These are phyloP conservation scores for Perizoma affinitatum DNA, from an alignment of 2,888 invertebrate species.

Conservation along the genomic window DNA sequence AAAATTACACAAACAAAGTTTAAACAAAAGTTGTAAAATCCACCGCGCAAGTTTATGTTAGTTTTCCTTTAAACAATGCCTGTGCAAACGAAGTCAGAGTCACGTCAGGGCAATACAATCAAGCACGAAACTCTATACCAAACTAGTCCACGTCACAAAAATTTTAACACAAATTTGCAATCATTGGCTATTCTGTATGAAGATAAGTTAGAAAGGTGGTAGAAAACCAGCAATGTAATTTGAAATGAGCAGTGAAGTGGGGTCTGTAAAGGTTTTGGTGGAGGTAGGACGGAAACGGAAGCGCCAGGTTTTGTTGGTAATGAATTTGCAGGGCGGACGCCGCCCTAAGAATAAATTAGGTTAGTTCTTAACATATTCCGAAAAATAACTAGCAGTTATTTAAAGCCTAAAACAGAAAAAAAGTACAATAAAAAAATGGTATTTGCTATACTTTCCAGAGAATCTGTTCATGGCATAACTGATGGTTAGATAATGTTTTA, in stretches of 20 bases:
- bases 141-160: slow-evolving; percentile 10
- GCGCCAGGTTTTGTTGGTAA: slow-evolving; percentile 76
- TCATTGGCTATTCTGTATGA: slow-evolving; percentile 6
- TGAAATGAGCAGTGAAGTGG: slow-evolving; percentile 17
- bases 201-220: neutral
- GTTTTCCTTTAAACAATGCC: slow-evolving; percentile 71
- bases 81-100: slow-evolving; percentile 71
- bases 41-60: slow-evolving; percentile 74
- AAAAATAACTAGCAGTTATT: neutral
- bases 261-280: slow-evolving; percentile 47
- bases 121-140: slow-evolving; percentile 46
- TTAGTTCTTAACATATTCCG: slow-evolving; percentile 15
- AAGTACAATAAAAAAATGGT: no score
- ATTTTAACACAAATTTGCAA: slow-evolving; percentile 6
- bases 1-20: slow-evolving; percentile 20
- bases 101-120: slow-evolving; percentile 72
- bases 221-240: slow-evolving; percentile 46
- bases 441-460: no score
- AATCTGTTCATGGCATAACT: no score
- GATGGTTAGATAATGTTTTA: no score
- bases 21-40: slow-evolving; percentile 41
- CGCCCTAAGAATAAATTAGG: slow-evolving; percentile 59
- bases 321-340: slow-evolving; percentile 80
- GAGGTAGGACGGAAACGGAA: slow-evolving; percentile 72
- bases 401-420: no score